Evolutionary conservation across 2,113 vertebrate genomes (phyloP).

Genomic region (Amazona vittata): DNA sequence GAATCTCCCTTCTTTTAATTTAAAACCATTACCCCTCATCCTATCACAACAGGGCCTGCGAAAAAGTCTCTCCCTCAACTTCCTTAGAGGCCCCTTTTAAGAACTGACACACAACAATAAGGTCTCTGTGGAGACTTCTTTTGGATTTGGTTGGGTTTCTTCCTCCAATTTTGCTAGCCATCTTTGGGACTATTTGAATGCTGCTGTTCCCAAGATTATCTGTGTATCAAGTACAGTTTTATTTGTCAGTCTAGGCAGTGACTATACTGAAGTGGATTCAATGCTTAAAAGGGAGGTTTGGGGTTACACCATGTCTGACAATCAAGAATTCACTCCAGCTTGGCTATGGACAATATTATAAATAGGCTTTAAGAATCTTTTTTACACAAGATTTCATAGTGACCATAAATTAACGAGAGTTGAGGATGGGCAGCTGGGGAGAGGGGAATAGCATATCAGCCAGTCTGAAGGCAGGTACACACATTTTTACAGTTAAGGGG

Average conservation of each 20-base stretch:
- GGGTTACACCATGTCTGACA: not conserved
- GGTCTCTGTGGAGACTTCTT: not conserved
- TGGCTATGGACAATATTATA: not conserved
- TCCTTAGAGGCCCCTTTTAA: not conserved
- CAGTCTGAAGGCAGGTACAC: fast-evolving
- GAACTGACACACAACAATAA: not conserved
- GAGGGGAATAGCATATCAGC: not conserved
- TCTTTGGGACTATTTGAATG: not conserved
- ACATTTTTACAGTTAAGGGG: not conserved
- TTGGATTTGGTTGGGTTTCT: not conserved
- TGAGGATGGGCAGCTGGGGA: not conserved
- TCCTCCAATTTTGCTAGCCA: not conserved
- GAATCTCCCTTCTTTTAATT: not conserved
- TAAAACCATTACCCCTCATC: not conserved
- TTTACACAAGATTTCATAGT: not conserved
- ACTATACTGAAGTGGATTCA: not conserved
- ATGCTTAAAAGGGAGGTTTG: not conserved
- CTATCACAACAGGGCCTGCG: not conserved
- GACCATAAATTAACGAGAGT: not conserved
- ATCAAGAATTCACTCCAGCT: not conserved
- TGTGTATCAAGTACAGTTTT: not conserved
- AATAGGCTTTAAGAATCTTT: not conserved
- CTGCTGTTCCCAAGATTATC: not conserved
- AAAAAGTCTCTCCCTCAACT: not conserved
- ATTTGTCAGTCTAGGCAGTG: not conserved